Evolutionary conservation across 2,888 invertebrate species (phyloP), one percentile per base, ranked within the genome.

Genomic region (Calameuta pallipes): DNA sequence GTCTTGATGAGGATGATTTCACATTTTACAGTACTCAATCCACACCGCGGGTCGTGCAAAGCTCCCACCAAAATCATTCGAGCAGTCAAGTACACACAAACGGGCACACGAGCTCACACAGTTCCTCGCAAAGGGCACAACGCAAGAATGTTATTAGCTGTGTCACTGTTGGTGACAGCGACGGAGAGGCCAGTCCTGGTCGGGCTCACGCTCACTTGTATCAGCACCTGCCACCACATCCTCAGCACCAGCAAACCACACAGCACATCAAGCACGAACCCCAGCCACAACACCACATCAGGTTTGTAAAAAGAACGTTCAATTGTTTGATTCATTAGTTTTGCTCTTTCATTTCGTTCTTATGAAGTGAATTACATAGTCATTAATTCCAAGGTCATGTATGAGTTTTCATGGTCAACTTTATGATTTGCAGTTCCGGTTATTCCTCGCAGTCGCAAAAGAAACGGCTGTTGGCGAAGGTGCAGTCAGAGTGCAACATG

Each of bases 401-500:
- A 56, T 23, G 2, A 23, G 6, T 0, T 56, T 56, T 56, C 56
- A 56, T 56, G 56, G 2, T 56, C 31, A 12, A 41, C 56, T 15
- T 76, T 37, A 36, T n/a, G 30, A 71, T 74, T 80, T 86, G 82
- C 82, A 91, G 90, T 86, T 90, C 91, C 78, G 90, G 90, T 82
- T 91, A 91, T 80, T 89, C 94, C 82, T 95, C 95, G 13, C 96
- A 96, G 90, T 96, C 96, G 76, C 97, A 98, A 92, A 98, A 98
- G 94, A 98, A 98, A 91, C 94, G 97, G 37, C 93, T 98, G 77
- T 92, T 98, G 82, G 97, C 97, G 77, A 97, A 98, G 92, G 97
- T 97, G 78, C 97, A 97, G 89, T 95, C 94, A 31, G 95, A 96
- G 86, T 95, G 95, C 87, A 93, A 94, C 91, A 92, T 94, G 88